Evolutionary conservation across 2,797 vertebrate genomes (phyloP), one percentile per base, ranked within the genome.

Genomic region (Rhinella marina): DNA sequence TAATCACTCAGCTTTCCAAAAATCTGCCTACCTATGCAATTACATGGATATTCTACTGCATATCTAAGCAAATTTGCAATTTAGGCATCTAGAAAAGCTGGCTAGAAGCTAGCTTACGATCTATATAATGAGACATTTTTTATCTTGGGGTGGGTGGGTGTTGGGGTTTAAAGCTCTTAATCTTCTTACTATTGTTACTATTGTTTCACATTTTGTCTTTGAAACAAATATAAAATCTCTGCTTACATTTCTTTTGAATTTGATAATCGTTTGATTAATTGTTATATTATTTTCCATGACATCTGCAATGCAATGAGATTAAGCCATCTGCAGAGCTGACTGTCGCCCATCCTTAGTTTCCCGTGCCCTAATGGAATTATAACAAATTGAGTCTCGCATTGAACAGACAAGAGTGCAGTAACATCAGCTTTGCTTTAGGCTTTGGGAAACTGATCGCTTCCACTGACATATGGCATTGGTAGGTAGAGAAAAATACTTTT

Each of bases 211-310:
- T 81, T 80, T 80, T 32, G n/a, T 59, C 52, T 57, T 29, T 19
- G 48, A 56, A 48, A 48, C 79, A 81, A 62, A 62, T 48, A 23
- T 32, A 41, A 81, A 81, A 81, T 62, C 59, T 81, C 29, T 81
- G 29, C 32, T 61, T 62, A n/a, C 13, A 48, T 62, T 64, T 27
- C 21, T n/a, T 81, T 59, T 41, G 79, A 81, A 48, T 81, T 48
- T 48, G 21, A 81, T 81, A 62, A 61, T 81, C 29, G 11, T n/a
- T n/a, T 81, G 79, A 81, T 64, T 81, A 81, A 80, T 80, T 59
- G 78, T 48, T 81, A 81, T 81, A 81, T 62, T 81, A 81, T 81
- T 62, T 62, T 41, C 32, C 32, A n/a, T 81, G 57, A 81, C 59
- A 62, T 64, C 57, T 62, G 79, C 79, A 62, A n/a, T 62, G 21